phyloP scores from a whole-genome alignment of 2,797 vertebrate species.

The Poecilia wingei region DNA sequence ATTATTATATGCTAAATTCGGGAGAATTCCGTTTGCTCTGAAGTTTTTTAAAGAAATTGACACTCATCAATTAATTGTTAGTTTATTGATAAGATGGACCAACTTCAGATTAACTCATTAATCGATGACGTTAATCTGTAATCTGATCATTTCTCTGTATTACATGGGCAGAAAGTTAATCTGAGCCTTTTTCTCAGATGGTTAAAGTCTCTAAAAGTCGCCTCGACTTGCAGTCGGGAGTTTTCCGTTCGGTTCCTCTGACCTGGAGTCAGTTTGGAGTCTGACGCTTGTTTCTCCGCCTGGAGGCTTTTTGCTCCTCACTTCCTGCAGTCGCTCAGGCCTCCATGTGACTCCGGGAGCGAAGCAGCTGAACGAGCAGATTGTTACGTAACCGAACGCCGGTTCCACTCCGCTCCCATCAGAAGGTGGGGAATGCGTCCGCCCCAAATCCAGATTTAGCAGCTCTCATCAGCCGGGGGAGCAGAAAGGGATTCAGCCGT shows the following conservation, averaged over 20 bases:
- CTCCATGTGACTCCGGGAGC: slow-evolving; percentile 6
- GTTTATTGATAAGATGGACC: too few relatives aligned
- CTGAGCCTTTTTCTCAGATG: neutral
- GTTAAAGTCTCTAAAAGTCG: neutral
- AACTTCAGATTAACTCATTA: too few relatives aligned
- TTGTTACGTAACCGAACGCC: slow-evolving; percentile 31
- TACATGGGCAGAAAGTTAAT: neutral
- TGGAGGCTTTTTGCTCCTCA: neutral
- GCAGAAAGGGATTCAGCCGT: neutral
- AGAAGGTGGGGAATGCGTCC: neutral
- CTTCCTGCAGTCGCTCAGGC: slow-evolving; percentile 8
- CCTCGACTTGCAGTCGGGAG: neutral
- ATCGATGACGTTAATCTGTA: too few relatives aligned
- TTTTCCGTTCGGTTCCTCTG: neutral
- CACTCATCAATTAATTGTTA: too few relatives aligned
- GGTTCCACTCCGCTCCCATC: neutral
- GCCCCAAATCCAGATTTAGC: slow-evolving; percentile 8
- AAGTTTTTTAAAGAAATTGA: too few relatives aligned
- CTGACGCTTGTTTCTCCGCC: neutral
- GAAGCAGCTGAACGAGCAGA: too few relatives aligned
- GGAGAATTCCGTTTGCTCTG: too few relatives aligned
- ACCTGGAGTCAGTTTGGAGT: neutral
- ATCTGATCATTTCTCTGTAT: neutral
- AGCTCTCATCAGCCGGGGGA: neutral
- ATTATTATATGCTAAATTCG: too few relatives aligned